Conservation (phyloP, 2,888 invertebrate species). For the Ligdia adustata region DNA sequence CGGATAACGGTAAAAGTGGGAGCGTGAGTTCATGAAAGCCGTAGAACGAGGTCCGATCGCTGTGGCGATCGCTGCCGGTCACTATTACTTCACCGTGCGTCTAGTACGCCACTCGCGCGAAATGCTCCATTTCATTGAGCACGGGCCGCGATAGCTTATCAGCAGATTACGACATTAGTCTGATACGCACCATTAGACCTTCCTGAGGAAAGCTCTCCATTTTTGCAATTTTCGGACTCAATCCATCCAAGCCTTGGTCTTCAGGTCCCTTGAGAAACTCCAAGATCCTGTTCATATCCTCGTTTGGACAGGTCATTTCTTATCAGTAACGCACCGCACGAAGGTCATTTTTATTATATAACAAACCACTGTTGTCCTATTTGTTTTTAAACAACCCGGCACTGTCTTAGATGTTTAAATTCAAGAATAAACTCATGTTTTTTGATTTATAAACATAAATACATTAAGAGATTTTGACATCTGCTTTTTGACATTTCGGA, state of each 20-base stretch:
- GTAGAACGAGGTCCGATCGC: slow-evolving; percentile 67
- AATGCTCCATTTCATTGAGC: slow-evolving; percentile 46
- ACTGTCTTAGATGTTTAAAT: slow-evolving; percentile 36
- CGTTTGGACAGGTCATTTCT: slow-evolving; percentile 68
- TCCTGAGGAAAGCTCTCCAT: slow-evolving; percentile 73
- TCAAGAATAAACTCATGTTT: slow-evolving; percentile 28
- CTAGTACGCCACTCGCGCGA: slow-evolving; percentile 55
- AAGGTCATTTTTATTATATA: slow-evolving; percentile 50
- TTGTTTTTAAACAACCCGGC: slow-evolving; percentile 20
- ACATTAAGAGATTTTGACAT: slow-evolving; percentile 38
- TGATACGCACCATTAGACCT: slow-evolving; percentile 67
- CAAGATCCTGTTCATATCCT: slow-evolving; percentile 71
- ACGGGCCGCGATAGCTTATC: slow-evolving; percentile 58
- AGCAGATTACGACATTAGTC: slow-evolving; percentile 36
- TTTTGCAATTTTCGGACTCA: slow-evolving; percentile 56
- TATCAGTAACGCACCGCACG: slow-evolving; percentile 42
- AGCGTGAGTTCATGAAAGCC: slow-evolving; percentile 76
- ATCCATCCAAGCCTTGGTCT: slow-evolving; percentile 57
- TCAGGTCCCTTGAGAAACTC: slow-evolving; percentile 61
- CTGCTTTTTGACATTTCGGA: slow-evolving; percentile 62
- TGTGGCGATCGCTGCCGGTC: slow-evolving; percentile 51
- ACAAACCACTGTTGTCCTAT: slow-evolving; percentile 18
- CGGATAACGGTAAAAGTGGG: slow-evolving; percentile 81
- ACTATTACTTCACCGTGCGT: slow-evolving; percentile 71
- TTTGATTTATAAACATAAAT: slow-evolving; percentile 48